A percentile compares a stretch with the other conserved stretches of the same genome.
Conservation (phyloP, 2,113 vertebrate genomes). For the Notiomystis cincta region DNA sequence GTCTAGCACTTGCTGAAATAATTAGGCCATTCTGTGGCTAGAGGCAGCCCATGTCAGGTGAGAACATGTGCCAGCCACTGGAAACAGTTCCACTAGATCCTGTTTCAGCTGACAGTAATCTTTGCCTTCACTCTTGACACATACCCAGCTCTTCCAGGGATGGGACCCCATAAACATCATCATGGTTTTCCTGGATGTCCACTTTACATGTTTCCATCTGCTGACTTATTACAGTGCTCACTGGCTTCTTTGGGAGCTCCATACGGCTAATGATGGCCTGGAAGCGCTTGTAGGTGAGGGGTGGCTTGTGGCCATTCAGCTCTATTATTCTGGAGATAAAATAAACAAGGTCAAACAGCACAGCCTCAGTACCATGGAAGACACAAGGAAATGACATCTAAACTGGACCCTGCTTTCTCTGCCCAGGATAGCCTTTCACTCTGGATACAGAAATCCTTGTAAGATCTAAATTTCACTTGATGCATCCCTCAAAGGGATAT, state of each 20-base stretch:
- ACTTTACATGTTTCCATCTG: conserved; percentile 87
- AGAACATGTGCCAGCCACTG: background rate
- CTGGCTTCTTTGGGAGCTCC: conserved; percentile 88
- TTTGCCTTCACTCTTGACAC: background rate
- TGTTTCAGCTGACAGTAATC: background rate
- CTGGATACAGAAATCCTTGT: background rate
- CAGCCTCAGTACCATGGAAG: background rate
- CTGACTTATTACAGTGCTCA: conserved; percentile 78
- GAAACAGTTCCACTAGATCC: background rate
- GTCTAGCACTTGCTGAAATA: background rate
- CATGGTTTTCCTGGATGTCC: conserved; percentile 85
- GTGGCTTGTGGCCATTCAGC: conserved; percentile 90
- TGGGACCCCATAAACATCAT: conserved; percentile 87
- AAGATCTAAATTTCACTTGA: background rate
- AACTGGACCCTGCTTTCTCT: background rate
- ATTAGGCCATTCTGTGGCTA: background rate
- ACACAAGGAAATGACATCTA: background rate
- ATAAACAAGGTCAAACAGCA: background rate
- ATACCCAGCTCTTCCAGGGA: conserved; percentile 93
- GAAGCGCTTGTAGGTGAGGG: conserved; percentile 95
- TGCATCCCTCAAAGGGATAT: background rate
- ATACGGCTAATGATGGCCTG: conserved; percentile 91
- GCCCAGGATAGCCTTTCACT: background rate
- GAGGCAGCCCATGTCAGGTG: background rate
- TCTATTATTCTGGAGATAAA: conserved; percentile 86